phyloP scores from a whole-genome alignment of 2,888 invertebrate genomes.

The Lymantria monacha region DNA sequence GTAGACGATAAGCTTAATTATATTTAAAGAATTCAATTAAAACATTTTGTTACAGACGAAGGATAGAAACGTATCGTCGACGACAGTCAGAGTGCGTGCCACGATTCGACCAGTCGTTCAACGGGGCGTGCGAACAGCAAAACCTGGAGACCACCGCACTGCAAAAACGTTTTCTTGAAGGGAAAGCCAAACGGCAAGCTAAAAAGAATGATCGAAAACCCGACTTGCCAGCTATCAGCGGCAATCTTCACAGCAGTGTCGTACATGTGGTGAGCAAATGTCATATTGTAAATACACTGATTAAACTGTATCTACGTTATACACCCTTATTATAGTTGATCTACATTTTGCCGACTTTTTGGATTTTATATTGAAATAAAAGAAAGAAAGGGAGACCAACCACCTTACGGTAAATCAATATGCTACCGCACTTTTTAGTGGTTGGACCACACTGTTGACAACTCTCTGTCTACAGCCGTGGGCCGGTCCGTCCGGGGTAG shows the following conservation, averaged over 20 bases:
- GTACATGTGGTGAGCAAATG: conserved; percentile 82
- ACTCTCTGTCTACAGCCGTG: no score
- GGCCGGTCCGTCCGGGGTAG: no score
- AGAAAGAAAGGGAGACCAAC: no score
- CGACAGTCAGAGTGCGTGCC: conserved; percentile 93
- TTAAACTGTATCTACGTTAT: no score
- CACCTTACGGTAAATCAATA: no score
- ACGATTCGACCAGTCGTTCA: conserved; percentile 93
- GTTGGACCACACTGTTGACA: no score
- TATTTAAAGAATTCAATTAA: no score
- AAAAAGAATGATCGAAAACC: conserved; percentile 88
- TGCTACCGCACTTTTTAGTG: no score
- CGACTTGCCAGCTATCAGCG: conserved; percentile 72
- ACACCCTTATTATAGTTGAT: no score
- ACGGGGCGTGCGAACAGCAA: conserved; percentile 94
- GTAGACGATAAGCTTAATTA: no score
- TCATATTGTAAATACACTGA: not conserved
- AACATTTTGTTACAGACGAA: conserved; percentile 80
- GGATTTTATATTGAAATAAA: no score
- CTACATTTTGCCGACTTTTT: no score
- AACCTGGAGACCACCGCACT: conserved; percentile 93
- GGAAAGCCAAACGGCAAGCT: conserved; percentile 93
- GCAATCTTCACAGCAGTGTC: conserved; percentile 86
- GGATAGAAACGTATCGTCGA: conserved; percentile 93
- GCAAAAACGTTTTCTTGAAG: conserved; percentile 94